phyloP scores from a whole-genome alignment of 2,797 vertebrate genomes.

The Gymnoscopelus microlampas region DNA sequence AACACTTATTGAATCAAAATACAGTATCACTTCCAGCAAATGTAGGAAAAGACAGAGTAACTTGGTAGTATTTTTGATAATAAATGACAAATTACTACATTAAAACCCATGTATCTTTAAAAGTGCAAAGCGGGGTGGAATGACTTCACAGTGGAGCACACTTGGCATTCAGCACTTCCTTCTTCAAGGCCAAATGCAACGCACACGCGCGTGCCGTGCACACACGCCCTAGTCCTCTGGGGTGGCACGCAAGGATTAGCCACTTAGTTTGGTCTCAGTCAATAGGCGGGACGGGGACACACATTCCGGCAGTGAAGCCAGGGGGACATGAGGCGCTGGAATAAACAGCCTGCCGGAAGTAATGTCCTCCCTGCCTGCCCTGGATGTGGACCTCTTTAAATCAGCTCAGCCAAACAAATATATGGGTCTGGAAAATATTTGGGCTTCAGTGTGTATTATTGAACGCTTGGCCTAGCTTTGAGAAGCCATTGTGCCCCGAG shows the following conservation, averaged over 20 bases:
- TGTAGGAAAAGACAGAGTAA: no score
- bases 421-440: slow-evolving; percentile 68
- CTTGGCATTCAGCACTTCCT: no score
- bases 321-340: slow-evolving; percentile 65
- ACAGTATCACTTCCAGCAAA: no score
- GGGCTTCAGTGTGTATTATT: slow-evolving; percentile 44
- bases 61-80: no score
- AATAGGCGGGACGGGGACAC: slow-evolving; percentile 70
- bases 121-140: no score
- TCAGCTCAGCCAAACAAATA: slow-evolving; percentile 65
- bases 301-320: slow-evolving; percentile 53
- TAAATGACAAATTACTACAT: no score
- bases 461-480: slow-evolving; percentile 71
- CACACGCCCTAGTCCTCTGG: slow-evolving; percentile 57
- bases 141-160: no score
- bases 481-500: slow-evolving; percentile 64
- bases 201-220: slow-evolving; percentile 52
- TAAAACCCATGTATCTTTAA: no score
- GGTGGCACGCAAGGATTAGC: slow-evolving; percentile 65
- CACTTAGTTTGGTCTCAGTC: slow-evolving; percentile 73
- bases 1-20: no score
- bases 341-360: slow-evolving; percentile 75
- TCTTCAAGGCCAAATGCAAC: neutral
- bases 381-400: slow-evolving; percentile 67
- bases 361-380: slow-evolving; percentile 67